phyloP scores from a whole-genome alignment of 1,140 invertebrate genomes.

The Leptinotarsa texana region DNA sequence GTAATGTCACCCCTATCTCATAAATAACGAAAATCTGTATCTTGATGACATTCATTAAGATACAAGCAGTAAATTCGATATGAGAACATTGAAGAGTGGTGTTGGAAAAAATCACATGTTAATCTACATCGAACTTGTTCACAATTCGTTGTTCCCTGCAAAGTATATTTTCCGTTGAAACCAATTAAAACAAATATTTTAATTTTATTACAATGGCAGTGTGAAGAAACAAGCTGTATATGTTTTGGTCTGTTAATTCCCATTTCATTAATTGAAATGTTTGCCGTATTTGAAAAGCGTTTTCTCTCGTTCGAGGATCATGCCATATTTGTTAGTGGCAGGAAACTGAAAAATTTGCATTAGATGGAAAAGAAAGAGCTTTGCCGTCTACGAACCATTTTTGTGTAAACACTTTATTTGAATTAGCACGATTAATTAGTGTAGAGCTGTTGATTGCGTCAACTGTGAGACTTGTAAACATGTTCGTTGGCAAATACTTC shows the following conservation, averaged over 20 bases:
- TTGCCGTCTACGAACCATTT: background rate
- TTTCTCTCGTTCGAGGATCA: conserved; percentile 2
- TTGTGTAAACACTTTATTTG: conserved; percentile 3
- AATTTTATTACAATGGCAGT: conserved; percentile 19
- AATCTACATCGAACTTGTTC: too few species aligned
- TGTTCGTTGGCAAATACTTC: background rate
- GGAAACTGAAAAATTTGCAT: conserved; percentile 8
- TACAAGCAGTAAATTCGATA: too few species aligned
- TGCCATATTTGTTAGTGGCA: background rate
- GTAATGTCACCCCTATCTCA: too few species aligned
- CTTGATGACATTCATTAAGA: too few species aligned
- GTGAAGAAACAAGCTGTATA: conserved; percentile 20
- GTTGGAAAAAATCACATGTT: too few species aligned
- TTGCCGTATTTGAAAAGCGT: background rate
- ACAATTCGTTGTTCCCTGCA: background rate
- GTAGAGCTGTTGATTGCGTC: background rate
- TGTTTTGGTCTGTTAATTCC: conserved; percentile 20
- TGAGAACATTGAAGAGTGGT: too few species aligned
- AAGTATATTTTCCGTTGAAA: background rate
- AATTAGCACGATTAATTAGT: conserved; percentile 1
- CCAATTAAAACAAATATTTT: conserved; percentile 23
- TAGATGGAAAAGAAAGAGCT: background rate
- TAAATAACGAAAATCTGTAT: too few species aligned
- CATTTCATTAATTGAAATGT: conserved; percentile 15
- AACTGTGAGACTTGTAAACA: background rate